Conservation (phyloP, 2,113 vertebrate species). For the Notothenia coriiceps region DNA sequence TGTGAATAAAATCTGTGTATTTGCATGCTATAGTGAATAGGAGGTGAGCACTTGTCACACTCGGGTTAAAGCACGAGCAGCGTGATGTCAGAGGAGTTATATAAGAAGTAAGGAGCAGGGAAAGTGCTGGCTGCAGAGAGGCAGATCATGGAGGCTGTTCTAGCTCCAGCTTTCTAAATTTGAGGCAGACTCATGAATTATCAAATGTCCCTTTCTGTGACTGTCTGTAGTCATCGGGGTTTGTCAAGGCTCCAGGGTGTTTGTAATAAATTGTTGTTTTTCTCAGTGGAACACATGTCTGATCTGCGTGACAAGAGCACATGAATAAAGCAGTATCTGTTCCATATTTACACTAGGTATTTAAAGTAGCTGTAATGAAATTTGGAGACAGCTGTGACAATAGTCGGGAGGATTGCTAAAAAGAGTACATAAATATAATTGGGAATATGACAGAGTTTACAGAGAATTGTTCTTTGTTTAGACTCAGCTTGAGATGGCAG, state of each 20-base stretch:
- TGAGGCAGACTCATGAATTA: conserved; percentile 70
- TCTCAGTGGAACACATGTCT: conserved; percentile 58
- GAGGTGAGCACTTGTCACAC: conserved; percentile 72
- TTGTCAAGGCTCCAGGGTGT: conserved; percentile 33
- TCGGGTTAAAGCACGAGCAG: conserved; percentile 71
- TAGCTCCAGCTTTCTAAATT: conserved; percentile 60
- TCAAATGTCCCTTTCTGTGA: conserved; percentile 48
- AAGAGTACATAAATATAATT: not conserved
- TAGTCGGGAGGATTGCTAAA: conserved; percentile 1
- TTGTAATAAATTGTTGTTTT: conserved; percentile 41
- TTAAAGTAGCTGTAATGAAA: conserved; percentile 30
- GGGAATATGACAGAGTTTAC: not conserved
- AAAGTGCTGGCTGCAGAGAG: conserved; percentile 69
- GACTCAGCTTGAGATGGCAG: not conserved
- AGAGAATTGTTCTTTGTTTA: not conserved
- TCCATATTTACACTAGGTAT: conserved; percentile 62
- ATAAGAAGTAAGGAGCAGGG: conserved; percentile 78
- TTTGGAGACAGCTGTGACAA: conserved; percentile 1
- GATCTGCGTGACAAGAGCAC: conserved; percentile 56
- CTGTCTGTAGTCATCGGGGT: conserved; percentile 37
- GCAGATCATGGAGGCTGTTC: conserved; percentile 57
- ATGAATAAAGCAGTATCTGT: conserved; percentile 67
- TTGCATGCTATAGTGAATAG: conserved; percentile 22
- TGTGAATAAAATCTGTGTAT: conserved; percentile 9
- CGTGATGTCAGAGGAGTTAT: conserved; percentile 80